Conservation (phyloP, 2,113 vertebrate species). For the Oxyruncus cristatus region DNA sequence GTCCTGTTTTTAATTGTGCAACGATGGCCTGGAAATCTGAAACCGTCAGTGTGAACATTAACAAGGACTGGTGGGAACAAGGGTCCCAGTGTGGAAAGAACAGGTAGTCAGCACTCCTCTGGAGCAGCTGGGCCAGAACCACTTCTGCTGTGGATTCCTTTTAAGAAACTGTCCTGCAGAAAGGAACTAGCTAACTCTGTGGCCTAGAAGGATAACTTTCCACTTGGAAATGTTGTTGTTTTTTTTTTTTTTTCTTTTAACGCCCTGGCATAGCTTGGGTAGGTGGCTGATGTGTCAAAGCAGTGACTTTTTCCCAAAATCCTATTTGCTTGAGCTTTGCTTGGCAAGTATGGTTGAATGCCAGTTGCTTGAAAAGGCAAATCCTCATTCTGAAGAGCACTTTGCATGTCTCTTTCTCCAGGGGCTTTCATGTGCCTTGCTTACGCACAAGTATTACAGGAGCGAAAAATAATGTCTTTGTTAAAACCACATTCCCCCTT, state of each 20-base stretch:
- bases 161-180: background rate
- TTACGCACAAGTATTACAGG: background rate
- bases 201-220: background rate
- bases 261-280: background rate
- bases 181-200: background rate
- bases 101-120: background rate
- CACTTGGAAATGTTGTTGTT: background rate
- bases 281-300: background rate
- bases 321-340: background rate
- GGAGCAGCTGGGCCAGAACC: background rate
- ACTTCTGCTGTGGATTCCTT: background rate
- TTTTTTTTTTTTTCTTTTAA: background rate
- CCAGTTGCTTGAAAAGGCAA: background rate
- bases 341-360: background rate
- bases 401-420: slow-evolving; percentile 1
- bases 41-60: background rate
- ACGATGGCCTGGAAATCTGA: background rate
- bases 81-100: background rate
- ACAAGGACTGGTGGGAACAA: background rate
- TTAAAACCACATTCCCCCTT: background rate
- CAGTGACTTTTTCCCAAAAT: background rate
- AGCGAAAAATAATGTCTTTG: background rate
- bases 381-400: background rate
- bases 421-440: background rate
- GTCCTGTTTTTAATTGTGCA: background rate